Base-by-base conservation (phyloP, 2,888 invertebrate genomes). In the Erebia aethiops region DNA sequence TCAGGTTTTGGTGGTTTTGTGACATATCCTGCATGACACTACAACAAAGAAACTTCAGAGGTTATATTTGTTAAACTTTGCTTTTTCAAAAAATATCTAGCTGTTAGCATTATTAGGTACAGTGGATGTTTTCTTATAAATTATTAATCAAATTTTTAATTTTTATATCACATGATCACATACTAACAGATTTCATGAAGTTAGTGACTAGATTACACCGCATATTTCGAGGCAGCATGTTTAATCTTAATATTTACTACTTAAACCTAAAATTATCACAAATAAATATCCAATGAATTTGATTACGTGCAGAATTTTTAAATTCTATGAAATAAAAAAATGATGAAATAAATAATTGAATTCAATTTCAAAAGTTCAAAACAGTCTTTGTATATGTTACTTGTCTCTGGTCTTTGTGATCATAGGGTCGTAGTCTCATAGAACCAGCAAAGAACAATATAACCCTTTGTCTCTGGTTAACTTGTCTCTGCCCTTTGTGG, bases 1-100 rank as follows among this genome's bases (percentile, higher is more conserved):
- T 95, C 94, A 10, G 93, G 90, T 57, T 93, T 92, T 0, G 89
- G 83, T 11, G 79, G 80, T 79, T 91, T 92, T 0, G 90, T 88
- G 11, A 87, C 90, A 81, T 91, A 92, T 67, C 77, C 82, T 10
- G 79, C 82, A 86, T 88, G 78, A 11, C 84, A 82, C 70, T 73
- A 41, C 62, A 75, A 68, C 41, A 61, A 65, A 66, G 60, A 46
- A 62, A 21, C 1, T 2, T 62, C 21, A 21, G 8, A 63, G 63
- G 51, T 63, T 63, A 63, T 35, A 10, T 51, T 26, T 35, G 35
- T 35, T 26, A 18, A 2, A 54, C 10, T 18, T 61, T 61, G 14
- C 5, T 41, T 60, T 14, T 16, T n/a, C 9, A 35, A 5, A 35
- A 35, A 35, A 35, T 35, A 35, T 35, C 7, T 35, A 35, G 35